Base-by-base conservation (phyloP, 2,113 vertebrate genomes). In the Urocitellus parryii region DNA sequence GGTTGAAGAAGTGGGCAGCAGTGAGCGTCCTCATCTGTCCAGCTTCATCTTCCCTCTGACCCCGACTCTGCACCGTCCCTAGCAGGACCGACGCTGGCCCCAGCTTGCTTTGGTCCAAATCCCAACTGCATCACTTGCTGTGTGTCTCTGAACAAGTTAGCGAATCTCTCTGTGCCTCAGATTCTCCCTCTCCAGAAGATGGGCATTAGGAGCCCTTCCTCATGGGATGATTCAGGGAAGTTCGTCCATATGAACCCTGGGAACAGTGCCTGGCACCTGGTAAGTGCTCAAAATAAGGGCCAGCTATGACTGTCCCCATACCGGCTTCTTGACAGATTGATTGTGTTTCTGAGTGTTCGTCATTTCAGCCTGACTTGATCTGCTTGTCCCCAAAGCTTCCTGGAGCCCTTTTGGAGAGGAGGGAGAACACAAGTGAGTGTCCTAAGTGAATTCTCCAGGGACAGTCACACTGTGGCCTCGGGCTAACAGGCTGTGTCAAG, bases 401-500 rank as follows among this genome's bases (percentile, higher is more conserved):
- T 29, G 76, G 95, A 90, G 74, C 76, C 16, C 95, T 85, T 88
- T 39, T 34, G 78, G 53, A 86, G 65, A 83, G 84, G 45, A 93
- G 25, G 51, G 72, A 95, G 79, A 63, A 90, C 65, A 88, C 88
- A 74, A 88, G 82, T 72, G 85, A 92, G 82, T 65, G 94, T 95
- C 76, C 93, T 90, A 85, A 93, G 92, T 68, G 81, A 95, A 77
- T 81, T 79, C 34, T 94, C 85, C 96, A 95, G 92, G 90, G 88
- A 88, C 80, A 90, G 80, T 93, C 92, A 92, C 56, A 61, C 34
- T 9, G 56, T 53, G 80, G 65, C 83, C 76, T 93, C 87, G 68
- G 87, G 39, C 92, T 74, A 89, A 94, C 86, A 45, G 82, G 74
- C 93, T 91, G 94, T 88, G 80, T 65, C 94, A 94, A 94, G 39